Percentiles rank a stretch among this genome's conserved stretches.
These are phyloP conservation scores for Macrochelys suwanniensis DNA, from an alignment of 2,797 vertebrate genomes.

Conservation along the genomic window DNA sequence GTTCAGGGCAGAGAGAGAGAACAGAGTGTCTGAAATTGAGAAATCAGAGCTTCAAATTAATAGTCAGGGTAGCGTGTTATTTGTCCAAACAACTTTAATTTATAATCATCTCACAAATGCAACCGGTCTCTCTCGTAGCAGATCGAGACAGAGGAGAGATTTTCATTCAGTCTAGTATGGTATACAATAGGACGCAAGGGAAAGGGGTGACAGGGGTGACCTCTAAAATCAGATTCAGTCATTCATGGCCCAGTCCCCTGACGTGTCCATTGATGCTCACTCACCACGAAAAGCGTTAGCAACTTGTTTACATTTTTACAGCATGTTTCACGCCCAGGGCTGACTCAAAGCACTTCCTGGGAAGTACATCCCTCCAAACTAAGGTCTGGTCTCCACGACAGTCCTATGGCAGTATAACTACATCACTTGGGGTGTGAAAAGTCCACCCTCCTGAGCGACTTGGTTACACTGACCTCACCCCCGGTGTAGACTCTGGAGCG, in stretches of 20 bases:
- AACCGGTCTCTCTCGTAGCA: not conserved
- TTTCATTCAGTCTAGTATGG: fast-evolving
- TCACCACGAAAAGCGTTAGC: not conserved
- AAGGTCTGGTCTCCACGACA: too few species aligned
- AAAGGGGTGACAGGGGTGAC: not conserved
- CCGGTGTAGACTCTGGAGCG: not conserved
- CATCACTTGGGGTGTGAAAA: not conserved
- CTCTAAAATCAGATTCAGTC: not conserved
- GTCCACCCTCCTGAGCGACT: not conserved
- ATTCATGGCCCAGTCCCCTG: not conserved
- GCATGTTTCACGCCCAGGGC: fast-evolving
- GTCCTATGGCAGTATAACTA: not conserved
- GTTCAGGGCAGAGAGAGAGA: not conserved
- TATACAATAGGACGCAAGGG: not conserved
- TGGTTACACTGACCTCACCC: not conserved
- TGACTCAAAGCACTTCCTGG: not conserved
- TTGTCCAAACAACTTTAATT: not conserved
- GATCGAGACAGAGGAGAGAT: not conserved
- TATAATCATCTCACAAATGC: not conserved
- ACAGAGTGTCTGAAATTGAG: not conserved
- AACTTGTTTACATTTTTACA: not conserved
- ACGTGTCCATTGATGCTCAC: not conserved
- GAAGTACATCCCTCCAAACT: not conserved
- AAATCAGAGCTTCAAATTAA: not conserved
- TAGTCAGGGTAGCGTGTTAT: not conserved